Evolutionary conservation across 1,140 invertebrate species (phyloP), one percentile per base, ranked within the genome.

Genomic region (Drosophila pallidifrons): DNA sequence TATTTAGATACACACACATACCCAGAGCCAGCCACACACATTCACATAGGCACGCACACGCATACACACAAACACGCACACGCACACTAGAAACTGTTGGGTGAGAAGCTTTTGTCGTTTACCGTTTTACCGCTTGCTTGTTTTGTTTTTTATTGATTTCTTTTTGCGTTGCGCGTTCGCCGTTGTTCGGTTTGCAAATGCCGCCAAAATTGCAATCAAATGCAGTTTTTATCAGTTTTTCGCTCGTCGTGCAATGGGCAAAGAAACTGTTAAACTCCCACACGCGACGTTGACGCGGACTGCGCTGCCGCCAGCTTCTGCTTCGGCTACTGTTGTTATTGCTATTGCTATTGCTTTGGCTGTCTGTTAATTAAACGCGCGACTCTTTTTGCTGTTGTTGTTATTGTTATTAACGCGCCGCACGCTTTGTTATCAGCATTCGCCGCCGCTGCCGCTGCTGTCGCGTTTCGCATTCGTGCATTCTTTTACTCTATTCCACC

Each of bases 191-290:
- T 65, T 65, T 65, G 80, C 74, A 88, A 87, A 87, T 87, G 83
- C 83, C 83, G 83, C 83, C 83, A 81, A 88, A 88, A 88, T 77
- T 87, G 83, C 83, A 87, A 87, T 80, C 73, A 80, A 87, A 83
- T 87, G 83, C 83, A 87, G 81, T 88, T 86, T 87, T 87, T 87
- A 85, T 77, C 74, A 71, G 67, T 71, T 71, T 55, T 16, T 55
- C 38, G 55, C 72, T 65, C 64, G 20, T 25, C 20, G 20, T 25
- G 30, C 51, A 16, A 4, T 25, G 20, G 20, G 41, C 28, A 15
- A 49, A 6, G 32, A 32, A 55, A 61, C 71, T 74, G 49, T 74
- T 57, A 60, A 61, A 61, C 59, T 64, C 57, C 69, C 69, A 72
- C 78, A 63, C 57, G 54, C 63, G 70, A 66, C 65, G 55, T 7